Conservation (phyloP, 2,888 invertebrate species). For the Himalopsyche japonica region DNA sequence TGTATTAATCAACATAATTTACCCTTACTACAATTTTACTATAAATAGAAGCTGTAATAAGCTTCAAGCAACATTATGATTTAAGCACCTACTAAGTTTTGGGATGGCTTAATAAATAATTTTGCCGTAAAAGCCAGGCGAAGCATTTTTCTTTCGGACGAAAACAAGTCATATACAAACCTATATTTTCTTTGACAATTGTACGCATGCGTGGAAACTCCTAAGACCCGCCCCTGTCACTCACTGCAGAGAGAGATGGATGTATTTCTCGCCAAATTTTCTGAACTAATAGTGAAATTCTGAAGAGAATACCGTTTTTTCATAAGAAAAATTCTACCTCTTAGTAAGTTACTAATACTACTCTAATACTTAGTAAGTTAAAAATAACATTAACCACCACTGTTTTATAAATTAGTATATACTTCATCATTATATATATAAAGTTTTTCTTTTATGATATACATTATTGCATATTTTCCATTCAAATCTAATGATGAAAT, state of each 20-base stretch:
- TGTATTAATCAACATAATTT: background rate
- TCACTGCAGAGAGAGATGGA: constrained; percentile 9
- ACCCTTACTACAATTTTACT: background rate
- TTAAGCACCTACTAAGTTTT: background rate
- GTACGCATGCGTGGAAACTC: constrained; percentile 30
- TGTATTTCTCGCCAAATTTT: constrained; percentile 16
- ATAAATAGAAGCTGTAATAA: background rate
- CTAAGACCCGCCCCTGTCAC: constrained; percentile 28
- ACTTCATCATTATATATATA: too few relatives aligned
- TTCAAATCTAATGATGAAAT: too few relatives aligned
- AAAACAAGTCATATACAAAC: background rate
- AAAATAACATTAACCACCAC: too few relatives aligned
- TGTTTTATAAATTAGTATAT: too few relatives aligned
- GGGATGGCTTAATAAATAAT: background rate
- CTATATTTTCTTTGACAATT: constrained; percentile 4
- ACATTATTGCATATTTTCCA: too few relatives aligned
- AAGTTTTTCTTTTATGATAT: too few relatives aligned
- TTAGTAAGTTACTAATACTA: too few relatives aligned
- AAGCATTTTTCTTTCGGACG: background rate
- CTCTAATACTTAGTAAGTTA: too few relatives aligned
- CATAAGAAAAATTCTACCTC: too few relatives aligned
- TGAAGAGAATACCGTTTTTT: constrained; percentile 16
- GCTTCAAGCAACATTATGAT: background rate
- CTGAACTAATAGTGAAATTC: constrained; percentile 6
- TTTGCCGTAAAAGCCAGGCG: background rate